Conservation (phyloP, 2,888 invertebrate genomes). For the Dysmachus trigonus region DNA sequence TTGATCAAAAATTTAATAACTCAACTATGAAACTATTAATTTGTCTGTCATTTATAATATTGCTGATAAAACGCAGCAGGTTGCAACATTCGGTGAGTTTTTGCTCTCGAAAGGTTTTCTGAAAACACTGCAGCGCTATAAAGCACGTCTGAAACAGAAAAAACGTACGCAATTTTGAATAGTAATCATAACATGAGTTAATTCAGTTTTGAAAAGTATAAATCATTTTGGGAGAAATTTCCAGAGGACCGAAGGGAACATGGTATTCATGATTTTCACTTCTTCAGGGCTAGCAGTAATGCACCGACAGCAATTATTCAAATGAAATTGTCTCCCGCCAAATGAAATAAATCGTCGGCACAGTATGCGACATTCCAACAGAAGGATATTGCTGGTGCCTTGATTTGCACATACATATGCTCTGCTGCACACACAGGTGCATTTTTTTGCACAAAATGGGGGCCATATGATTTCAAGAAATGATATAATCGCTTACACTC, state of each 20-base stretch:
- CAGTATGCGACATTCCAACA: not conserved
- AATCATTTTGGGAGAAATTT: not conserved
- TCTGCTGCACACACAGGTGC: not conserved
- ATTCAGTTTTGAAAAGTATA: constrained; percentile 13
- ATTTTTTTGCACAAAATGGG: not conserved
- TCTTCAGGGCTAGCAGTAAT: not conserved
- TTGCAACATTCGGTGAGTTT: not conserved
- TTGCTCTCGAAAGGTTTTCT: not conserved
- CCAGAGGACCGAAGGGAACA: not conserved
- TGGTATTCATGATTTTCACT: not conserved
- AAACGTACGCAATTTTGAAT: not conserved
- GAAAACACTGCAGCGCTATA: not conserved
- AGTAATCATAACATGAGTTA: not conserved
- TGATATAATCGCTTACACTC: constrained; percentile 10
- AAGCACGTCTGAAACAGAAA: not conserved
- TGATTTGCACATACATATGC: too few relatives aligned
- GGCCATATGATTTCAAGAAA: not conserved
- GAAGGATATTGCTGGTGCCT: not conserved
- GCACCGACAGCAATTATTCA: constrained; percentile 16
- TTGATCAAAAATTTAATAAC: not conserved
- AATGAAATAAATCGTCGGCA: constrained; percentile 28
- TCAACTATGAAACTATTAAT: not conserved
- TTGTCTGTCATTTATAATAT: not conserved
- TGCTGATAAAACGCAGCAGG: not conserved
- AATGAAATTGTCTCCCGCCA: constrained; percentile 23